These are phyloP conservation scores for Pediacus dermestoides DNA, from an alignment of 2,888 invertebrate species.

Conservation along the genomic window DNA sequence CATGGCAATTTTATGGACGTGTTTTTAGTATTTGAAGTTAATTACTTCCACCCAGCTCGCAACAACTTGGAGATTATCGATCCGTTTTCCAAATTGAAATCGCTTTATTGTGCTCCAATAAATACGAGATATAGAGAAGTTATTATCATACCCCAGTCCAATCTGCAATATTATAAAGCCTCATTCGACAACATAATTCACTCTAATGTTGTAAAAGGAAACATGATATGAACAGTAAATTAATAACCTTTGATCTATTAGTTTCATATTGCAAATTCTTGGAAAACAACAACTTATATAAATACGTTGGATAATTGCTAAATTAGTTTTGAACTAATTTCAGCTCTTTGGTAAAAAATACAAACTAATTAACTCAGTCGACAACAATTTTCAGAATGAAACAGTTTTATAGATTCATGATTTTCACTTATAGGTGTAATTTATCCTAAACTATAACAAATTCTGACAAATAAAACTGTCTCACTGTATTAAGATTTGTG, in stretches of 20 bases:
- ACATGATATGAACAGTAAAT: constrained; percentile 34
- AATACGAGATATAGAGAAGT: constrained; percentile 36
- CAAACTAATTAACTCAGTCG: no score
- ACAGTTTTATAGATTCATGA: no score
- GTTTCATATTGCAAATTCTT: constrained; percentile 20
- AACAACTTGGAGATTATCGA: constrained; percentile 36
- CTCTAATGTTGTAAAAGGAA: constrained; percentile 44
- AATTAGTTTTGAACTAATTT: no score
- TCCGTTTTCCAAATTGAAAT: constrained; percentile 39
- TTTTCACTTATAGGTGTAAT: no score
- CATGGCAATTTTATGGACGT: no score
- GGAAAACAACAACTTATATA: neutral
- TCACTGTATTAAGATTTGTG: no score
- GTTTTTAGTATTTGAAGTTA: constrained; percentile 37
- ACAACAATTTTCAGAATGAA: no score
- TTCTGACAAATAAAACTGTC: no score
- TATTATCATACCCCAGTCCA: constrained; percentile 34
- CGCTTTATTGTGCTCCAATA: constrained; percentile 41
- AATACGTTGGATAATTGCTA: no score
- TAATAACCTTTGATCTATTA: constrained; percentile 23
- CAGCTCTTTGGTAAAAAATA: no score
- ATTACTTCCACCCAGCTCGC: constrained; percentile 32
- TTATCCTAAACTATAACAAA: no score
- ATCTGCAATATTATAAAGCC: constrained; percentile 30
- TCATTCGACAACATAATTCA: constrained; percentile 30